Evolutionary conservation across 2,113 vertebrate genomes (phyloP).

Genomic region (Varanus salvator): DNA sequence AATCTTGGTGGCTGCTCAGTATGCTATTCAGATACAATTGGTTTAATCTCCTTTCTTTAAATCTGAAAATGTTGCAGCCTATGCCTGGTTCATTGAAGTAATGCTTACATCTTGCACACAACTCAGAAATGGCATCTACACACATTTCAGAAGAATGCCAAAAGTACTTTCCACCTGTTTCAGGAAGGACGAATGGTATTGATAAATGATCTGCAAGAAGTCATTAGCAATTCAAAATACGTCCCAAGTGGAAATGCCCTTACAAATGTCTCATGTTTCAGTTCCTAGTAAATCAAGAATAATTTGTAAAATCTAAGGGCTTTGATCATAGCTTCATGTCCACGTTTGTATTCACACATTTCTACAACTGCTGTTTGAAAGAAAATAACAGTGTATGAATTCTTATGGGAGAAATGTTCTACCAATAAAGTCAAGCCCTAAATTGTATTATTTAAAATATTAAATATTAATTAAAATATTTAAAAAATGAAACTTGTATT

Average conservation of each 20-base stretch:
- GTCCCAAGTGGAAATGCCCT: conserved; percentile 49
- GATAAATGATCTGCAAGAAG: conserved; percentile 46
- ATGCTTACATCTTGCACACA: conserved; percentile 10
- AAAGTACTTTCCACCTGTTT: conserved; percentile 44
- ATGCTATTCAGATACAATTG: background rate
- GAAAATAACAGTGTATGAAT: background rate
- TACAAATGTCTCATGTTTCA: conserved; percentile 46
- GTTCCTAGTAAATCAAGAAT: conserved; percentile 37
- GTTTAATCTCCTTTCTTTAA: conserved; percentile 8
- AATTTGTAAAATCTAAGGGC: conserved; percentile 21
- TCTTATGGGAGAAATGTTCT: background rate
- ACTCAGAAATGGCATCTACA: conserved; percentile 23
- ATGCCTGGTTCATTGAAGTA: conserved; percentile 5
- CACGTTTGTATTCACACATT: conserved; percentile 1
- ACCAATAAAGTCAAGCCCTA: background rate
- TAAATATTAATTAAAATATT: background rate
- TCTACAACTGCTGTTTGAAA: background rate
- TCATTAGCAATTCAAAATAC: conserved; percentile 39
- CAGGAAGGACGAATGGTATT: conserved; percentile 41
- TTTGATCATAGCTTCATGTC: conserved; percentile 29
- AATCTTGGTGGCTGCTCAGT: background rate
- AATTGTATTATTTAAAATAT: background rate
- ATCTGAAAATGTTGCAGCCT: conserved; percentile 13
- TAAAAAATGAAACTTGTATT: background rate
- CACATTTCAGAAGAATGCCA: conserved; percentile 49